Conservation (phyloP, 2,113 vertebrate species). For the Toxostoma redivivum region DNA sequence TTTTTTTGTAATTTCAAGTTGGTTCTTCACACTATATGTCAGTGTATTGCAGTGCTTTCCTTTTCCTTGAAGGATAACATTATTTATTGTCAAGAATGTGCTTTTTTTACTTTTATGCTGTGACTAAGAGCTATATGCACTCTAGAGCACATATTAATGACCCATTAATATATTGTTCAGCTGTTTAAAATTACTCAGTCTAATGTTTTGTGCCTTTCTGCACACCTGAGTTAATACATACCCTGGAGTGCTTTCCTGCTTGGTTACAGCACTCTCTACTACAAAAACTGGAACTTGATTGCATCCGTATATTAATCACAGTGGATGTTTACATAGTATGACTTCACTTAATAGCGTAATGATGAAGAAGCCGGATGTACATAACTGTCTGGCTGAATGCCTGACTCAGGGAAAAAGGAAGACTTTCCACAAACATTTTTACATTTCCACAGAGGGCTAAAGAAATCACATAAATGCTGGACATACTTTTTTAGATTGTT, state of each 20-base stretch:
- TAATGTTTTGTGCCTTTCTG: slow-evolving; percentile 8
- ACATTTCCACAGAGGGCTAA: background rate
- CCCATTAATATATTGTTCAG: slow-evolving; percentile 9
- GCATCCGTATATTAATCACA: slow-evolving; percentile 37
- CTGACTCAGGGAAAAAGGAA: background rate
- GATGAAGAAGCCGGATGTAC: slow-evolving; percentile 23
- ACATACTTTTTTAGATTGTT: background rate
- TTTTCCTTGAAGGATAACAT: background rate
- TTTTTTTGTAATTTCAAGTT: background rate
- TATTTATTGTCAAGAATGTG: background rate
- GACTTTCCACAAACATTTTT: slow-evolving; percentile 4
- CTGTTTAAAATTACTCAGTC: slow-evolving; percentile 27
- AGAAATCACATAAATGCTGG: background rate
- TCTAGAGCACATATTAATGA: background rate
- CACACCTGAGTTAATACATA: slow-evolving; percentile 40
- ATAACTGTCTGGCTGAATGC: slow-evolving; percentile 7
- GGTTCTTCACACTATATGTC: background rate
- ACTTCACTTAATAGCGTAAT: background rate
- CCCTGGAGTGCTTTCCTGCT: background rate
- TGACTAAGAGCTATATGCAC: background rate
- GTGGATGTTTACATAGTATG: slow-evolving; percentile 19
- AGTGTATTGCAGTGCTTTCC: background rate
- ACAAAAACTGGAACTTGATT: slow-evolving; percentile 10
- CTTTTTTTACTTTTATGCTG: background rate
- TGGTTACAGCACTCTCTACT: background rate